phyloP scores from a whole-genome alignment of 2,797 vertebrate genomes.

The Pelobates cultripes region DNA sequence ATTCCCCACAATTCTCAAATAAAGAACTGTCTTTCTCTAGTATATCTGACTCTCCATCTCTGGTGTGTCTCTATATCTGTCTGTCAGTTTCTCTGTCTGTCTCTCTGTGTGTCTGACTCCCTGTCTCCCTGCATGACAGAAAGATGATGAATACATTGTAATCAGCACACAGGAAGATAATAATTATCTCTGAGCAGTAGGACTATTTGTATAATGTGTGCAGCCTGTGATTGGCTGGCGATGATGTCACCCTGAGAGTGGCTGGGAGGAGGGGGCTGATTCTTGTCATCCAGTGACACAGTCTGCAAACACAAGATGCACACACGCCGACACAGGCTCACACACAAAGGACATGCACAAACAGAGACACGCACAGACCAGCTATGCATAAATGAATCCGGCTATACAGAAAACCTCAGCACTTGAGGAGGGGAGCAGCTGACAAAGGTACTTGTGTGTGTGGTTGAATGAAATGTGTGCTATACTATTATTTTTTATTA shows the following conservation, averaged over 20 bases:
- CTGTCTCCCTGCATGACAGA: too few relatives aligned
- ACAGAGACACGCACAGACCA: slow-evolving; percentile 20
- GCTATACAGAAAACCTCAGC: neutral
- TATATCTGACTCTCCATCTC: too few relatives aligned
- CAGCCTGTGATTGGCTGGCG: slow-evolving; percentile 36
- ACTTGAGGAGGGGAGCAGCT: slow-evolving; percentile 30
- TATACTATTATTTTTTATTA: too few relatives aligned
- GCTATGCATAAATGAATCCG: slow-evolving; percentile 44
- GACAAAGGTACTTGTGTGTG: slow-evolving; percentile 38
- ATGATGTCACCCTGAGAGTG: slow-evolving; percentile 41
- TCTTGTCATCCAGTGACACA: slow-evolving; percentile 47
- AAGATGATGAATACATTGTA: slow-evolving; percentile 4
- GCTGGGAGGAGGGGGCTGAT: slow-evolving; percentile 13
- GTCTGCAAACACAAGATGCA: slow-evolving; percentile 30
- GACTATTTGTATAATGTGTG: slow-evolving; percentile 23
- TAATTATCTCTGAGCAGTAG: slow-evolving; percentile 27
- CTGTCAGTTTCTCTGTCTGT: too few relatives aligned
- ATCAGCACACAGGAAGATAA: slow-evolving; percentile 35
- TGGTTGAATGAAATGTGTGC: too few relatives aligned
- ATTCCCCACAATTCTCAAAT: too few relatives aligned
- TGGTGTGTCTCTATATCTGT: too few relatives aligned
- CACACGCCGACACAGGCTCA: slow-evolving; percentile 17
- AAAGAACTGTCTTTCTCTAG: too few relatives aligned
- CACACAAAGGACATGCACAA: slow-evolving; percentile 49
- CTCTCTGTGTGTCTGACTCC: too few relatives aligned